These are phyloP conservation scores for Nematolebias whitei DNA, from an alignment of 2,113 vertebrate genomes.

Conservation along the genomic window DNA sequence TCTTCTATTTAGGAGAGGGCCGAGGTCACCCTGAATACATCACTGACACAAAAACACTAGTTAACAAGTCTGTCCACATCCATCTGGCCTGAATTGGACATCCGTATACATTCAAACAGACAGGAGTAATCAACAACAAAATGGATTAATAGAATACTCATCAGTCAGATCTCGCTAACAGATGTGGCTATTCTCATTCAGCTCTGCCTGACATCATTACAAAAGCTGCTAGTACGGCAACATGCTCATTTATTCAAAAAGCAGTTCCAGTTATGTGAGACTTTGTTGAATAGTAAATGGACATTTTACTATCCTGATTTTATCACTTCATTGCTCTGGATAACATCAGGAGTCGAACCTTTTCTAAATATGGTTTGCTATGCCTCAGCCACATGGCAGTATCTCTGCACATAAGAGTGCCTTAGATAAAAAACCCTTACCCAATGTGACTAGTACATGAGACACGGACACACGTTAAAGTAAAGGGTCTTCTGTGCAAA, in stretches of 20 bases:
- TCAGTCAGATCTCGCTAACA: neutral
- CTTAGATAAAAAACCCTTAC: constrained; percentile 18
- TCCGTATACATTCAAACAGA: constrained; percentile 18
- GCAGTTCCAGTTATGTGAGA: neutral
- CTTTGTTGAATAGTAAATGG: neutral
- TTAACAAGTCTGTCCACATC: constrained; percentile 38
- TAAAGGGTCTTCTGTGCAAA: constrained; percentile 28
- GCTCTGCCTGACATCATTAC: neutral
- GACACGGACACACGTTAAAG: constrained; percentile 56
- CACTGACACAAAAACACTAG: constrained; percentile 63
- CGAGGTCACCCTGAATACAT: constrained; percentile 69
- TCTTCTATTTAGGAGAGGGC: constrained; percentile 67
- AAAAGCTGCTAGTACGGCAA: neutral
- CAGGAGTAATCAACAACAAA: neutral
- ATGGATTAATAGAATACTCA: neutral
- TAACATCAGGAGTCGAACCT: neutral
- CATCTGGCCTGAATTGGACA: constrained; percentile 28
- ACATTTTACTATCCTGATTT: neutral
- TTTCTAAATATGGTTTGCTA: neutral
- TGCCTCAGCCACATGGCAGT: neutral
- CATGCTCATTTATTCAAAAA: too few relatives aligned
- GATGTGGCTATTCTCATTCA: neutral
- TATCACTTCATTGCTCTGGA: neutral
- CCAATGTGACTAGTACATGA: constrained; percentile 6
- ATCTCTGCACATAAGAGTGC: constrained; percentile 5